Conservation (phyloP, 1,140 invertebrate genomes). For the Hylyphantes graminicola region DNA sequence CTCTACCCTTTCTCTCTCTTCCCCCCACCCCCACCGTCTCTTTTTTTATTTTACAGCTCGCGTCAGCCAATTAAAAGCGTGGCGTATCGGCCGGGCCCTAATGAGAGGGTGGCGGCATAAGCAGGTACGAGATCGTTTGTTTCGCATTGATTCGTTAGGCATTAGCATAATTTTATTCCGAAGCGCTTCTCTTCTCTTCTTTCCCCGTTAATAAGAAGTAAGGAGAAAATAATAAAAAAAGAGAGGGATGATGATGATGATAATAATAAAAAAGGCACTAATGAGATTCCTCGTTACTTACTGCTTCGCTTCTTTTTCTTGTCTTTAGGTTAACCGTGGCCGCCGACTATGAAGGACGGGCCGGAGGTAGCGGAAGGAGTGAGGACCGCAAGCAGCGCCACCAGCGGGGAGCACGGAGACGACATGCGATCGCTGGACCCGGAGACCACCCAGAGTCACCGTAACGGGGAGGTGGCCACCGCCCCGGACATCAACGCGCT, state of each 20-base stretch:
- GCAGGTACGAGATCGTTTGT: conserved; percentile 58
- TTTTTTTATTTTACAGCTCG: conserved; percentile 36
- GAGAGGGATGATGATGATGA: not conserved
- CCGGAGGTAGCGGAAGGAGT: conserved; percentile 55
- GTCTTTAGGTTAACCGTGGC: conserved; percentile 53
- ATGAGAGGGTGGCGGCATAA: conserved; percentile 58
- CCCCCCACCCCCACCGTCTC: conserved; percentile 28
- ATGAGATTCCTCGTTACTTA: conserved; percentile 57
- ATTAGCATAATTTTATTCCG: conserved; percentile 60
- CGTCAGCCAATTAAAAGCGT: conserved; percentile 57
- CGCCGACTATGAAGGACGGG: conserved; percentile 58
- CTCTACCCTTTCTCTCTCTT: conserved; percentile 2
- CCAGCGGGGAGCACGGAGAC: conserved; percentile 37
- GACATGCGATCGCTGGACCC: conserved; percentile 43
- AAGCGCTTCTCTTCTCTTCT: conserved; percentile 14
- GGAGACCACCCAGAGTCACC: conserved; percentile 5
- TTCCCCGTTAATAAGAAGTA: not conserved
- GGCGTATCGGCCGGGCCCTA: conserved; percentile 45
- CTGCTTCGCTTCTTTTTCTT: conserved; percentile 42
- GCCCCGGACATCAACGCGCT: conserved; percentile 29
- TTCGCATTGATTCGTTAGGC: conserved; percentile 59
- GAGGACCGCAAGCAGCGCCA: conserved; percentile 53
- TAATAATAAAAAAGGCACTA: conserved; percentile 53
- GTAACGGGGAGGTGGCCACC: conserved; percentile 34
- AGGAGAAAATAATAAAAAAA: not conserved